Evolutionary conservation across 2,888 invertebrate genomes (phyloP), one percentile per base, ranked within the genome.

Genomic region (Torymus texanus): DNA sequence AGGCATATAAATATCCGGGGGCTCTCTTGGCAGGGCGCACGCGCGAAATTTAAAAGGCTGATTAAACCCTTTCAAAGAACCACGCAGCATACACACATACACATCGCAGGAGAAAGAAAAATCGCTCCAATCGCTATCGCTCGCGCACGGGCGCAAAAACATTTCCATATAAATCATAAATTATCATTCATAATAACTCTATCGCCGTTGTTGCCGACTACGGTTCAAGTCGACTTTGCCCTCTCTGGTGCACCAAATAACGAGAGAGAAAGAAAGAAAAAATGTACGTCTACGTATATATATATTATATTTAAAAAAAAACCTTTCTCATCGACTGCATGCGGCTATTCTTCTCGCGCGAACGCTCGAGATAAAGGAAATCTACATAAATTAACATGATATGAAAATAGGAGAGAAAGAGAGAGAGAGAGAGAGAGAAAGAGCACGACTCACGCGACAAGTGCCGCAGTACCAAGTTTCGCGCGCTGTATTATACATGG

Each of bases 321-420:
- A 41, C 41, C 41, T 41, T 41, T 41, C 41, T 41, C 41, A 41
- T 76, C 56, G 62, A 72, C 61, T 51, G 65, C 71, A 16, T 21
- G 13, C 5, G 21, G 24, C 58, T 75, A 75, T 70, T 75, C 66
- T 68, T 79, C 68, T 24, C 59, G 63, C 55, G n/a, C 66, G 13
- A 11, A 8, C 16, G 2, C 5, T 14, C 0, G 24, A 78, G 75
- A 81, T 81, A 78, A 76, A 75, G 73, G 61, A 79, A 81, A 81
- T 79, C 73, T 68, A 12, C 76, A 76, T 78, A 81, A 78, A 81
- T 81, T 78, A 81, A 75, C 72, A 75, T 72, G 75, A 59, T 71
- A 72, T 51, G 68, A 63, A 71, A 62, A 50, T 8, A 16, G 58
- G 12, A 29, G 53, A 55, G 55, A 5, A 14, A 16, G 18, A 59